Conservation (phyloP, 2,888 invertebrate genomes). For the Heteropelma amictum region DNA sequence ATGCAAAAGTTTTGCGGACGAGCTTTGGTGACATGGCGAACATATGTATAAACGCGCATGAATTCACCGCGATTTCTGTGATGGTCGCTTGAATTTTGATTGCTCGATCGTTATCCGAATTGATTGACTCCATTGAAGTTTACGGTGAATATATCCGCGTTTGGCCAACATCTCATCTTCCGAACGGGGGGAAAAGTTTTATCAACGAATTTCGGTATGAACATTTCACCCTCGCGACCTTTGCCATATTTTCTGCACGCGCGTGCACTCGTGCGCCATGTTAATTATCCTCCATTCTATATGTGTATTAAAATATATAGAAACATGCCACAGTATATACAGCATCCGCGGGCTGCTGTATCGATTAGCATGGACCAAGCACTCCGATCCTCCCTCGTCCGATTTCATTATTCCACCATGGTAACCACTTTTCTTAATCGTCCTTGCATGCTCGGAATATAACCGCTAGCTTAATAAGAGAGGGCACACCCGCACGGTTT, state of each 20-base stretch:
- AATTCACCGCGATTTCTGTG: too few relatives aligned
- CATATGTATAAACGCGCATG: too few relatives aligned
- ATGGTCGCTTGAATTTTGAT: constrained; percentile 46
- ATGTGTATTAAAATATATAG: background rate
- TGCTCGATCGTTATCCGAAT: constrained; percentile 43
- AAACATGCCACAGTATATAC: constrained; percentile 3
- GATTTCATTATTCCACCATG: constrained; percentile 57
- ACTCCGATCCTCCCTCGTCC: constrained; percentile 25
- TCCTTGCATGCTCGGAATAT: constrained; percentile 58
- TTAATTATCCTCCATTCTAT: background rate
- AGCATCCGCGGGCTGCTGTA: constrained; percentile 14
- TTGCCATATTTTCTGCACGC: background rate
- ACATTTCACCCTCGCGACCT: constrained; percentile 1
- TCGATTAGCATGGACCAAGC: constrained; percentile 54
- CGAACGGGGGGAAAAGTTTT: constrained; percentile 16
- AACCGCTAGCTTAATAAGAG: constrained; percentile 39
- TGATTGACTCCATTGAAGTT: constrained; percentile 52
- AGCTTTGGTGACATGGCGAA: too few relatives aligned
- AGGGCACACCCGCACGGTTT: constrained; percentile 15
- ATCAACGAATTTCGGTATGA: constrained; percentile 30
- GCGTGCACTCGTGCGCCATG: background rate
- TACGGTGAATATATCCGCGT: constrained; percentile 7
- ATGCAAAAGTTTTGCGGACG: too few relatives aligned
- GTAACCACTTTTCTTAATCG: constrained; percentile 60
- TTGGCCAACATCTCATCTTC: background rate